These are phyloP conservation scores for Beris chalybata DNA, from an alignment of 2,888 invertebrate genomes.

Conservation along the genomic window DNA sequence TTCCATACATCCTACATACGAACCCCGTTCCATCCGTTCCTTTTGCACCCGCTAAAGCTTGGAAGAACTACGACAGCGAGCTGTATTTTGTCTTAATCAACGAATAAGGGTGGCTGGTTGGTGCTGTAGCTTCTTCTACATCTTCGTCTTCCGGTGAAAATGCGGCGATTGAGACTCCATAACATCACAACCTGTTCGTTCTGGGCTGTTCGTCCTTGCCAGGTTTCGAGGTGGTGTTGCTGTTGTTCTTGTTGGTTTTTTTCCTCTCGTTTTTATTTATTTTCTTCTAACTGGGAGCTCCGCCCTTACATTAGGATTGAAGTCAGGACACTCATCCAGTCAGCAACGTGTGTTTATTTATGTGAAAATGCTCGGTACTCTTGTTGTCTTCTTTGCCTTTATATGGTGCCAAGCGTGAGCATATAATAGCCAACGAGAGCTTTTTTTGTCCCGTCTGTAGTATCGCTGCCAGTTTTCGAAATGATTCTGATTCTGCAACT, in stretches of 20 bases:
- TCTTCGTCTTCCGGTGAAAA: background rate
- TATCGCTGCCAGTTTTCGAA: background rate
- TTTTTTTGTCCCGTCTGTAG: conserved; percentile 1
- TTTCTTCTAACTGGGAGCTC: conserved; percentile 31
- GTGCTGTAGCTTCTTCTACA: background rate
- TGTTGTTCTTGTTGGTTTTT: conserved; percentile 13
- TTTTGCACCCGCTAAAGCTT: too few species aligned
- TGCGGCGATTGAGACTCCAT: conserved; percentile 6
- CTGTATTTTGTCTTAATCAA: conserved; percentile 15
- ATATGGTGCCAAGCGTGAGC: conserved; percentile 24
- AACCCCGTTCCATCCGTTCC: too few species aligned
- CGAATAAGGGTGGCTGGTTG: conserved; percentile 3
- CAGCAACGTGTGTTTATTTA: conserved; percentile 39
- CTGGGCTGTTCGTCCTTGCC: conserved; percentile 11
- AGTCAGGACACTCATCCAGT: conserved; percentile 35
- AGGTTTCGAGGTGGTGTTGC: background rate
- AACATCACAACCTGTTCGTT: conserved; percentile 8
- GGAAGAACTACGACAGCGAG: too few species aligned
- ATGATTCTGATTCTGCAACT: background rate
- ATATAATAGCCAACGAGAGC: conserved; percentile 16
- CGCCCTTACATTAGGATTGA: conserved; percentile 37
- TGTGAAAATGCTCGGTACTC: conserved; percentile 29
- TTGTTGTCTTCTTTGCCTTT: conserved; percentile 18
- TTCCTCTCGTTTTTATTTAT: background rate
- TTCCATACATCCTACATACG: too few species aligned